Evolutionary conservation across 2,888 invertebrate species (phyloP), one percentile per base, ranked within the genome.

Genomic region (Drosophila siamana): DNA sequence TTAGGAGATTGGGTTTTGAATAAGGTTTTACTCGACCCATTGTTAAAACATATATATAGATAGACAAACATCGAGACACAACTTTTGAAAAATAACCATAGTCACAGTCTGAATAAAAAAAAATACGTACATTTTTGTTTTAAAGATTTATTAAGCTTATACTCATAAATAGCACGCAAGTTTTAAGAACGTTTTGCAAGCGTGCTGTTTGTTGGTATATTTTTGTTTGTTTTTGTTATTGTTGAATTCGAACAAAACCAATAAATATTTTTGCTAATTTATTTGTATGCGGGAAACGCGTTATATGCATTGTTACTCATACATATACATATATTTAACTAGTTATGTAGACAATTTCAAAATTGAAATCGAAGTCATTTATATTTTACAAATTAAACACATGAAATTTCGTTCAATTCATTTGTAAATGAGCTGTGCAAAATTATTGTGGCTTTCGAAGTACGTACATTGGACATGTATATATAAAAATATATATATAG

Each of bases 361-460:
- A 2, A 44, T 55, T 52, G 40, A n/a, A 41, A 46, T 64, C 46
- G 9, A 48, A 43, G 57, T n/a, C 36, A 50, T 22, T 55, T 43
- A 7, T 38, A 15, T 72, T 26, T 72, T 26, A 9, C 19, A 44
- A 50, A 56, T 33, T 50, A 38, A 13, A 38, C 51, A 46, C 33
- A 41, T 46, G 6, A 24, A 30, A 44, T n/a, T 15, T 5, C 13
- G 11, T 44, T 13, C 19, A 56, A 51, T 26, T 24, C 16, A 22
- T 40, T 24, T 47, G n/a, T 40, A 30, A 51, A 52, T 60, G 22
- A 60, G 43, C 51, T 44, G 74, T 79, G 74, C 75, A 44, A 64
- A 83, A 69, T 69, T 72, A 65, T 75, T 81, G 69, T 60, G 63
- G 54, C 36, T 44, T 43, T 26, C 36, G 51, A 67, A 67, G 61